A percentile compares a stretch with the other conserved stretches of the same genome.
Evolutionary conservation across 2,888 invertebrate species (phyloP).

Genomic region (Cremastinae sp.): DNA sequence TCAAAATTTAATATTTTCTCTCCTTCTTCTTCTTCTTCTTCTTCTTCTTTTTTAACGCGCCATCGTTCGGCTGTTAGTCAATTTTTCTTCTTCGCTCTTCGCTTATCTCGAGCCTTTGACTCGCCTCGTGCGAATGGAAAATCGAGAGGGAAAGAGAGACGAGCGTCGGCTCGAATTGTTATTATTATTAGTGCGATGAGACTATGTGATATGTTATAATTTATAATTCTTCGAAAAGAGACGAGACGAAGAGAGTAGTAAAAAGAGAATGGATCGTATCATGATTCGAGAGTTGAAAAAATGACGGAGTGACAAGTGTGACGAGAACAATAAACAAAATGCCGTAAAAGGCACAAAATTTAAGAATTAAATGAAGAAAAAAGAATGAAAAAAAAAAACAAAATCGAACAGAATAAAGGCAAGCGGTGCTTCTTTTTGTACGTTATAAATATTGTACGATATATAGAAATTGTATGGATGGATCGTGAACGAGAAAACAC

Average conservation of each 20-base stretch:
- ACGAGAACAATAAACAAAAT: slow-evolving; percentile 23
- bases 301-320: neutral
- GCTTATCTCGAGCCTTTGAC: neutral
- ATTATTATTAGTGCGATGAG: slow-evolving; percentile 53
- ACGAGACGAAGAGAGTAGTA: slow-evolving; percentile 7
- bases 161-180: slow-evolving; percentile 53
- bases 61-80: slow-evolving; percentile 35
- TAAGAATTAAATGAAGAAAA: slow-evolving; percentile 9
- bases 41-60: neutral
- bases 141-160: slow-evolving; percentile 22
- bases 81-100: slow-evolving; percentile 30
- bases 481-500: slow-evolving; percentile 3
- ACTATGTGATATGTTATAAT: slow-evolving; percentile 57
- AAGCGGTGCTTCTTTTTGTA: slow-evolving; percentile 76
- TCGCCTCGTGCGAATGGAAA: slow-evolving; percentile 10
- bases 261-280: neutral
- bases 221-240: slow-evolving; percentile 43
- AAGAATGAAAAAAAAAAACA: slow-evolving; percentile 33
- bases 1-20: neutral
- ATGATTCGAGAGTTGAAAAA: neutral
- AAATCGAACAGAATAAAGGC: slow-evolving; percentile 26
- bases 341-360: slow-evolving; percentile 32
- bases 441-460: slow-evolving; percentile 75
- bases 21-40: slow-evolving; percentile 1
- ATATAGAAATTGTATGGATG: slow-evolving; percentile 44